Evolutionary conservation across 2,888 invertebrate genomes (phyloP).

Genomic region (Monopis laevigella): DNA sequence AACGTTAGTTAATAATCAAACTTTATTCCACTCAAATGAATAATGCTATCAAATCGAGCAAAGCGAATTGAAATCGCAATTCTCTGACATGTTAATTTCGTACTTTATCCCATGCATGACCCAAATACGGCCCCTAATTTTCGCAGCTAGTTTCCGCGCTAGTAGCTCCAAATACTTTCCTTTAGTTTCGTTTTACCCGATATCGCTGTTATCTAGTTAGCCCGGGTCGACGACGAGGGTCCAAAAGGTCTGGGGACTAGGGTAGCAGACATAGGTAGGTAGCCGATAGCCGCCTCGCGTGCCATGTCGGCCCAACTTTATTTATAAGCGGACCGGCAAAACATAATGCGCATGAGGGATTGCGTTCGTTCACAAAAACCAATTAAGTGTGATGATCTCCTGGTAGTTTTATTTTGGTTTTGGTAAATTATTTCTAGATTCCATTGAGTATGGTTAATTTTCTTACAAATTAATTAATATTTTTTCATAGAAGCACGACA

Average conservation of each 20-base stretch:
- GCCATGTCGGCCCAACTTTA: slow-evolving; percentile 23
- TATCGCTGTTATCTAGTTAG: slow-evolving; percentile 65
- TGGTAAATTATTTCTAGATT: background rate
- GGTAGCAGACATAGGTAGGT: slow-evolving; percentile 37
- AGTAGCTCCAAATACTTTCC: slow-evolving; percentile 57
- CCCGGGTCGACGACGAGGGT: slow-evolving; percentile 62
- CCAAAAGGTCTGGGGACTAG: slow-evolving; percentile 47
- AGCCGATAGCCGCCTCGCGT: slow-evolving; percentile 25
- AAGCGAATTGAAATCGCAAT: no score
- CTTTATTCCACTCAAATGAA: no score
- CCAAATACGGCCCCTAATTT: slow-evolving; percentile 42
- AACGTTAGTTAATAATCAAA: no score
- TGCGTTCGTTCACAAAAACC: slow-evolving; percentile 43
- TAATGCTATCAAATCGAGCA: no score
- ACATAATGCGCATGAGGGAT: slow-evolving; percentile 45
- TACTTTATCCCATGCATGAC: slow-evolving; percentile 37
- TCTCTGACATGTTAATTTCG: slow-evolving; percentile 38
- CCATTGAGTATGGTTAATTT: no score
- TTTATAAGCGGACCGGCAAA: slow-evolving; percentile 35
- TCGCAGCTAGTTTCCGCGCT: slow-evolving; percentile 42
- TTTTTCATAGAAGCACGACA: no score
- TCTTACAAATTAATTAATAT: no score
- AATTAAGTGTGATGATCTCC: slow-evolving; percentile 48
- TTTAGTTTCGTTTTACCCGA: slow-evolving; percentile 57
- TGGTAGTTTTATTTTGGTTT: slow-evolving; percentile 22